Evolutionary conservation across 1,140 invertebrate species (phyloP).

Genomic region (Heliothis virescens): DNA sequence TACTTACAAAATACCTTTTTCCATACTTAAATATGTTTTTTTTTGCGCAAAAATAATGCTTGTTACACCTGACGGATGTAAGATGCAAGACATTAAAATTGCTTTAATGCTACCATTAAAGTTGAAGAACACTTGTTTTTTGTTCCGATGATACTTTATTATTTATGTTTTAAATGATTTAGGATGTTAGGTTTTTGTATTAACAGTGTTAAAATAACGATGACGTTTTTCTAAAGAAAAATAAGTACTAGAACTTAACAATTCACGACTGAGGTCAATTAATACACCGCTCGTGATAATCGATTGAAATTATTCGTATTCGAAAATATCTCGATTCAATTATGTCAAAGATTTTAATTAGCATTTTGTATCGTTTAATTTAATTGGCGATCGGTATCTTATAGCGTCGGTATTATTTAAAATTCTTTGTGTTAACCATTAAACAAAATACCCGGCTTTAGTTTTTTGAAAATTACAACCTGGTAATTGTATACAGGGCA

Average conservation of each 20-base stretch:
- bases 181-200: neutral
- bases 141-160: neutral
- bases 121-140: slow-evolving; percentile 5
- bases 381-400: slow-evolving; percentile 56
- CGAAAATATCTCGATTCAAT: slow-evolving; percentile 43
- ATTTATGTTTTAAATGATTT: neutral
- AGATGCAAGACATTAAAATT: slow-evolving; percentile 3
- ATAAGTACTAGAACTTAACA: too few species aligned
- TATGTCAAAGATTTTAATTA: slow-evolving; percentile 56
- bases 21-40: neutral
- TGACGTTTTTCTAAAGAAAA: too few species aligned
- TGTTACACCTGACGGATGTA: slow-evolving; percentile 32
- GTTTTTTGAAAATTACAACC: slow-evolving; percentile 8
- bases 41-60: slow-evolving; percentile 4
- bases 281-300: neutral
- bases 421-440: slow-evolving; percentile 12
- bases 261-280: too few species aligned
- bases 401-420: slow-evolving; percentile 9
- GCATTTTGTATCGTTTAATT: slow-evolving; percentile 44
- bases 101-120: slow-evolving; percentile 5
- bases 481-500: neutral
- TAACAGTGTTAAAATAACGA: neutral
- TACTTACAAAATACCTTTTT: slow-evolving; percentile 8
- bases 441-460: neutral
- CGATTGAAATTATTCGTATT: slow-evolving; percentile 34